Evolutionary conservation across 2,797 vertebrate genomes (phyloP).

Genomic region (Pitangus sulphuratus): DNA sequence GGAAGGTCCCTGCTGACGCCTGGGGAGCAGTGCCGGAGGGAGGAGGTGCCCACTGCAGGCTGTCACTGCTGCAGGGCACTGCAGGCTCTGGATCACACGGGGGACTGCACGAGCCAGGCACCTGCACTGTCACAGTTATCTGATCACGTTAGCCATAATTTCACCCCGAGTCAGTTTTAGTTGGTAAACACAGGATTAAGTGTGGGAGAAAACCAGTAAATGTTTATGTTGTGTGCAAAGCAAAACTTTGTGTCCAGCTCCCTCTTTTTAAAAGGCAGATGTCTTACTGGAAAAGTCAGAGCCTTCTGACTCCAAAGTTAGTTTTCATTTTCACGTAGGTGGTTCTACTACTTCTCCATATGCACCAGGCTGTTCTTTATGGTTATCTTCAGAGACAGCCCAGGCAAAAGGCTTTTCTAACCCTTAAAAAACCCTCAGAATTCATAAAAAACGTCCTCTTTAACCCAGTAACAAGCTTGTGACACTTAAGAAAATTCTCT

Average conservation of each 20-base stretch:
- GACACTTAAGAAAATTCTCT: neutral
- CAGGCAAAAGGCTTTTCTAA: neutral
- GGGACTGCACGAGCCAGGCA: neutral
- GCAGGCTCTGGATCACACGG: neutral
- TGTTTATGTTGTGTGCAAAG: neutral
- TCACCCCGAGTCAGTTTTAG: neutral
- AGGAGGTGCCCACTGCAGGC: neutral
- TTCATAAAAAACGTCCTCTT: neutral
- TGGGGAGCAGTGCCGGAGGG: neutral
- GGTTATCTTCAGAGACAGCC: neutral
- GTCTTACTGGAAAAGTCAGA: neutral
- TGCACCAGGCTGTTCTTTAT: neutral
- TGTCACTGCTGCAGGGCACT: neutral
- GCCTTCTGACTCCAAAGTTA: neutral
- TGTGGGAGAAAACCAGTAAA: neutral
- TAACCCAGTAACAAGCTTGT: neutral
- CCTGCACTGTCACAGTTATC: neutral
- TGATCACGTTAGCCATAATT: neutral
- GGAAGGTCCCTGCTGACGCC: neutral
- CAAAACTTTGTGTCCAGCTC: neutral
- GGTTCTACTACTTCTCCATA: neutral
- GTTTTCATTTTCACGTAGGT: neutral
- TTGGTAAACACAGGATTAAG: constrained; percentile 39
- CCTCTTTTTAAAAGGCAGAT: neutral
- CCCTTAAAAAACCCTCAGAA: neutral